A percentile compares a stretch with the other conserved stretches of the same genome.
Conservation (phyloP, 1,140 invertebrate species). For the Drosophila fuyamai region DNA sequence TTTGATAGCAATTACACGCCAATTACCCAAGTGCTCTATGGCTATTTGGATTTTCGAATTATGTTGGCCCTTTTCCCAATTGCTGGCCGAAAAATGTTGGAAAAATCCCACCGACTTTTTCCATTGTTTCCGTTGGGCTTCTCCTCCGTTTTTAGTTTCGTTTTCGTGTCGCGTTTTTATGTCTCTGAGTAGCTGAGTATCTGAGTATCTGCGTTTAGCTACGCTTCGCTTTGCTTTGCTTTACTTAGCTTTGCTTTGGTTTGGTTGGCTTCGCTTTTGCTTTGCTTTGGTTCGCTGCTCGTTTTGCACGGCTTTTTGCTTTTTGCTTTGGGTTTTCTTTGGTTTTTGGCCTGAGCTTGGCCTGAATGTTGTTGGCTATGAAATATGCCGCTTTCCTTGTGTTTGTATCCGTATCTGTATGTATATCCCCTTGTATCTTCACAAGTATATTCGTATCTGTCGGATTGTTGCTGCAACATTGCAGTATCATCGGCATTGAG, state of each 20-base stretch:
- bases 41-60: conserved; percentile 12
- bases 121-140: conserved; percentile 24
- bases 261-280: conserved; percentile 26
- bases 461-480: conserved; percentile 52
- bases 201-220: conserved; percentile 45
- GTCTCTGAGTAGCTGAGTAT: conserved; percentile 50
- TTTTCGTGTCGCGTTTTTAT: conserved; percentile 43
- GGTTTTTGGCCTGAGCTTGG: conserved; percentile 63
- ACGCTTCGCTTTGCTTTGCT: conserved; percentile 34
- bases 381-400: conserved; percentile 48
- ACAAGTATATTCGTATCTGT: conserved; percentile 27
- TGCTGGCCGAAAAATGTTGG: conserved; percentile 14
- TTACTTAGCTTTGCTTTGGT: conserved; percentile 39
- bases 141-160: conserved; percentile 17
- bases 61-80: conserved; percentile 20
- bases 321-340: conserved; percentile 53
- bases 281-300: conserved; percentile 36
- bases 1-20: conserved; percentile 15
- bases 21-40: conserved; percentile 8
- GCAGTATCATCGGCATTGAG: conserved; percentile 26
- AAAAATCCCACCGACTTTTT: conserved; percentile 31
- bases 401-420: conserved; percentile 8
- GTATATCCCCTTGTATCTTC: conserved; percentile 19
- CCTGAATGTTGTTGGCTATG: conserved; percentile 63
- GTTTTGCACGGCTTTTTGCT: conserved; percentile 24